These are phyloP conservation scores for Eulithis testata DNA, from an alignment of 2,888 invertebrate species.

Conservation along the genomic window DNA sequence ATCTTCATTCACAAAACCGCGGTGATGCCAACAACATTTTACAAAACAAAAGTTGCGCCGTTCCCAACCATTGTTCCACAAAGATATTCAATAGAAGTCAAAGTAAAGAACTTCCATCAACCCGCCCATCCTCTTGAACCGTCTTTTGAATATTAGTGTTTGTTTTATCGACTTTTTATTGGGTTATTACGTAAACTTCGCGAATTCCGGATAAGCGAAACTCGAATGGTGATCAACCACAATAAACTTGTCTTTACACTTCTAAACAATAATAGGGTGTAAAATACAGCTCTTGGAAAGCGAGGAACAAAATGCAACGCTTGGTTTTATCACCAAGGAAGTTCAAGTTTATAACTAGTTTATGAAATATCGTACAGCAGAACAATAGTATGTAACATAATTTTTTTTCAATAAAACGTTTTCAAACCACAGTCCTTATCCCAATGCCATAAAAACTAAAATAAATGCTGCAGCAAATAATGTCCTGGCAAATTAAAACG, in stretches of 20 bases:
- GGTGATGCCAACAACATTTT: conserved; percentile 6
- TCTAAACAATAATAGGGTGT: too few species aligned
- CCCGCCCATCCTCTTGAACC: conserved; percentile 15
- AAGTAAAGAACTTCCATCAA: conserved; percentile 25
- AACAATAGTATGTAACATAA: too few species aligned
- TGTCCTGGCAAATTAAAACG: conserved; percentile 42
- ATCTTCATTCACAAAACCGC: conserved; percentile 10
- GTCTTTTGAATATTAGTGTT: conserved; percentile 24
- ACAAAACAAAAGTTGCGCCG: conserved; percentile 22
- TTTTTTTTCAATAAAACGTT: background rate
- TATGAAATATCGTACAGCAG: too few species aligned
- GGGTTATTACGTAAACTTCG: conserved; percentile 22
- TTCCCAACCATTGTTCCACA: conserved; percentile 15
- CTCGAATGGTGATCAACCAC: conserved; percentile 15
- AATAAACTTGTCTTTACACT: conserved; percentile 5
- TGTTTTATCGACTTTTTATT: conserved; percentile 29
- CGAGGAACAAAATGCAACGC: too few species aligned
- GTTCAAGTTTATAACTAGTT: too few species aligned
- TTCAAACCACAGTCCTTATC: background rate
- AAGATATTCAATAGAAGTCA: conserved; percentile 23
- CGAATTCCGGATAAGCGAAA: conserved; percentile 11
- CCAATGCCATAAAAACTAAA: conserved; percentile 6
- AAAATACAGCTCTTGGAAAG: too few species aligned
- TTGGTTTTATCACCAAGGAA: too few species aligned
- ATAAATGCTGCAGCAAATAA: conserved; percentile 35